Conservation (phyloP, 2,888 invertebrate genomes). For the Heliconius cydno region DNA sequence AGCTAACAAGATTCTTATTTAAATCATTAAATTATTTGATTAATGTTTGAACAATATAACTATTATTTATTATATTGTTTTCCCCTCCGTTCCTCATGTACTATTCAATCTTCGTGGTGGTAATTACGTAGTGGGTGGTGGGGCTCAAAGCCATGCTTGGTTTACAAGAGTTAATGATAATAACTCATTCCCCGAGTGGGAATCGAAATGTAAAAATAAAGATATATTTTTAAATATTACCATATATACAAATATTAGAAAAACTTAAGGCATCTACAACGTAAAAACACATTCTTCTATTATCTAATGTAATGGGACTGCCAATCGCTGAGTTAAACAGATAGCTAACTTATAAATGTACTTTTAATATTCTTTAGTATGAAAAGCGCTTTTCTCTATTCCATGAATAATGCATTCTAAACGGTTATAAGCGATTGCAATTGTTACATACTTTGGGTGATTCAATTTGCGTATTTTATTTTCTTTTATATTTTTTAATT, state of each 20-base stretch:
- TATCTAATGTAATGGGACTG: background rate
- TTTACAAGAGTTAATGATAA: too few relatives aligned
- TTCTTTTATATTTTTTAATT: slow-evolving; percentile 1
- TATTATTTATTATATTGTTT: too few relatives aligned
- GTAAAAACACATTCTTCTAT: background rate
- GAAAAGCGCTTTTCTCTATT: slow-evolving; percentile 9
- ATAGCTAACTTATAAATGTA: background rate
- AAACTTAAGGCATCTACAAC: background rate
- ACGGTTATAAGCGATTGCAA: slow-evolving; percentile 12
- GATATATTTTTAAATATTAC: too few relatives aligned
- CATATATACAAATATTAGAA: background rate
- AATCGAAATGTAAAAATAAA: too few relatives aligned
- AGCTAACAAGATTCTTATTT: background rate
- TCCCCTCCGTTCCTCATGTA: too few relatives aligned
- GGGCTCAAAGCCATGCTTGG: too few relatives aligned
- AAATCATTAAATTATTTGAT: too few relatives aligned
- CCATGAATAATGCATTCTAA: slow-evolving; percentile 22
- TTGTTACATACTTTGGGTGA: slow-evolving; percentile 8
- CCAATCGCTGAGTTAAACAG: background rate
- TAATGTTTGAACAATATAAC: too few relatives aligned
- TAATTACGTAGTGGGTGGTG: too few relatives aligned
- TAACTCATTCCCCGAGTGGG: too few relatives aligned
- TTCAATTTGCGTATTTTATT: slow-evolving; percentile 12
- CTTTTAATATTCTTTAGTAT: slow-evolving; percentile 4
- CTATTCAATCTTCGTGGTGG: too few relatives aligned